These are phyloP conservation scores for Dendroctonus ponderosae DNA, from an alignment of 1,140 invertebrate species.

Conservation along the genomic window DNA sequence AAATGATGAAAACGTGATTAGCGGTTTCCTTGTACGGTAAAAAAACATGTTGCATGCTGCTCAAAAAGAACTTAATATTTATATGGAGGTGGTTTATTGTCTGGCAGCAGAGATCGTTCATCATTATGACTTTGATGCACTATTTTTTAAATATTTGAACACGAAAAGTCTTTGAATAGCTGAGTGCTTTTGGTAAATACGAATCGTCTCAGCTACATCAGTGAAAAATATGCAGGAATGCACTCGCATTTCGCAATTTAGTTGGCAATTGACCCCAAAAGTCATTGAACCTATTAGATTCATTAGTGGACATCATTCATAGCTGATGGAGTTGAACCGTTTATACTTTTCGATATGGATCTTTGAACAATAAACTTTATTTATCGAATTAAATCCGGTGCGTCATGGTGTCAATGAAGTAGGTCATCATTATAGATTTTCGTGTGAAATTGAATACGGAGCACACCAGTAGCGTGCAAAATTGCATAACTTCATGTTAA, in stretches of 20 bases:
- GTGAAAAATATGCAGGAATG: neutral
- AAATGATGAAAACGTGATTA: too few species aligned
- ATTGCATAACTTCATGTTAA: neutral
- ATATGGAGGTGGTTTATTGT: too few species aligned
- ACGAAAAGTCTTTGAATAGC: too few species aligned
- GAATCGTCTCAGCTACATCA: too few species aligned
- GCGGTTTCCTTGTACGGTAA: too few species aligned
- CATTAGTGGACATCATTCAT: neutral
- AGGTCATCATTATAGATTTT: constrained; percentile 18
- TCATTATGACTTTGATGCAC: too few species aligned
- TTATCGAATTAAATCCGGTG: constrained; percentile 1
- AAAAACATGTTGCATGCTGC: too few species aligned
- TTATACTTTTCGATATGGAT: constrained; percentile 12
- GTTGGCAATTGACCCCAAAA: constrained; percentile 5
- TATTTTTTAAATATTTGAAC: too few species aligned
- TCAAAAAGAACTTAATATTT: too few species aligned
- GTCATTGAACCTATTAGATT: constrained; percentile 9
- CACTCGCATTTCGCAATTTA: neutral
- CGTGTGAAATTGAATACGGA: constrained; percentile 2
- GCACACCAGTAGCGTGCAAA: neutral
- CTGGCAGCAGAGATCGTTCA: too few species aligned
- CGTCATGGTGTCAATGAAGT: constrained; percentile 11
- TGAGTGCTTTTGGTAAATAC: too few species aligned
- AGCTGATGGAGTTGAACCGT: neutral
- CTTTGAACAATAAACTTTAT: constrained; percentile 9